Evolutionary conservation across 1,140 invertebrate genomes (phyloP).

Genomic region (Hyles vespertilio): DNA sequence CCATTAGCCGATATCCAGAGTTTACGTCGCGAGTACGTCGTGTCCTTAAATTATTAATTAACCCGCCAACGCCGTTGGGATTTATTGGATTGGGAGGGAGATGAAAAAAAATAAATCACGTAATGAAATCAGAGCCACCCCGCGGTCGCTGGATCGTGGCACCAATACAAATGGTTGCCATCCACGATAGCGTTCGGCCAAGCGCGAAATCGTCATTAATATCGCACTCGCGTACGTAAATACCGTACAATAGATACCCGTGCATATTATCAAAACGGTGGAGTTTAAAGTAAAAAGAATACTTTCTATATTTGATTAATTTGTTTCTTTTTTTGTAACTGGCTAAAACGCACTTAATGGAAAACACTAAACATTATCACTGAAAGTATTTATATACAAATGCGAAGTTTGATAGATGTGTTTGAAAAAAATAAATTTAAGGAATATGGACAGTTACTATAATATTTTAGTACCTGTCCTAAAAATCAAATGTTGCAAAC

Average conservation of each 20-base stretch:
- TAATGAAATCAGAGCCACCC: constrained; percentile 62
- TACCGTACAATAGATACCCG: constrained; percentile 16
- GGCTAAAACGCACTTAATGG: too few relatives aligned
- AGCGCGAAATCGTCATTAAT: constrained; percentile 63
- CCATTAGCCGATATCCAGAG: constrained; percentile 27
- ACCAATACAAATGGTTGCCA: constrained; percentile 46
- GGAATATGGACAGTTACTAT: too few relatives aligned
- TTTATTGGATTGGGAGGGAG: constrained; percentile 61
- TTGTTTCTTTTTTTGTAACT: too few relatives aligned
- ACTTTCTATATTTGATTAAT: too few relatives aligned
- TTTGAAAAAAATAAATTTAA: too few relatives aligned
- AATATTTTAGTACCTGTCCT: too few relatives aligned
- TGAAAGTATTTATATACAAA: too few relatives aligned
- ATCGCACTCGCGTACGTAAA: constrained; percentile 31
- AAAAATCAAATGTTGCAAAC: too few relatives aligned
- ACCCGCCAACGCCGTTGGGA: constrained; percentile 48
- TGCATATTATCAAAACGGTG: constrained; percentile 1
- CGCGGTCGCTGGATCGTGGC: constrained; percentile 18
- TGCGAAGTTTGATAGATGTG: too few relatives aligned
- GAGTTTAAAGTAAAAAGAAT: too few relatives aligned
- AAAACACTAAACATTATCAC: too few relatives aligned
- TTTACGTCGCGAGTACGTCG: constrained; percentile 13
- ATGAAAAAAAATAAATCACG: constrained; percentile 60
- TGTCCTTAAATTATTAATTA: constrained; percentile 68
- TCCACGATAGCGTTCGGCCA: constrained; percentile 34